Evolutionary conservation across 2,888 invertebrate species (phyloP), one percentile per base, ranked within the genome.

Genomic region (Morpho helenor): DNA sequence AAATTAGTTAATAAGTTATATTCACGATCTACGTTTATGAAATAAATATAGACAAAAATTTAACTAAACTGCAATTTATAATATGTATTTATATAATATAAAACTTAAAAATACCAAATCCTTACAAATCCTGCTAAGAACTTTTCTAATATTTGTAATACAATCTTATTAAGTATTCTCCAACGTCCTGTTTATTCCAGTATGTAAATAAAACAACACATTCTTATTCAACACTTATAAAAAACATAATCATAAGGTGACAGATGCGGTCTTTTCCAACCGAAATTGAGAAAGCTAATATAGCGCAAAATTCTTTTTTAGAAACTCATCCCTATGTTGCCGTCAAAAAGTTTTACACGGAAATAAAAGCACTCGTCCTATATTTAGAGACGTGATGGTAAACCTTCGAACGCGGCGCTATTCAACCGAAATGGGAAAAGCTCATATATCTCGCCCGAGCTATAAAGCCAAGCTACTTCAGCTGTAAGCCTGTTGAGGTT

Each of bases 361-460:
- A 41, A 41, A 41, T 49, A 7, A 49, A 49, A 49, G 41, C 41
- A 8, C 5, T 40, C 44, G 39, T 56, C 52, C 47, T 46, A 40
- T 46, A 42, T 47, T 43, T 10, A 23, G 49, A 40, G 23, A 52
- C 40, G 42, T 49, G 22, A 48, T 50, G 54, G 57, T 56, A 41
- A 55, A 50, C 52, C 58, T 56, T 55, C 50, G 49, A 55, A 49
- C 52, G 44, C 52, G 49, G 49, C 23, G 49, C 49, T 47, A 57
- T 59, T 54, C 60, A 57, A 52, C 60, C 61, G 60, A 67, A 71
- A 69, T 64, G 66, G 62, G 67, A 66, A 65, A 60, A 63, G 68
- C 57, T 65, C 65, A 66, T 71, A 69, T 70, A 67, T 72, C 65
- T 66, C 56, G 63, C 54, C 57, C 51, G 54, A 54, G 57, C 60